Base-by-base conservation (phyloP, 2,888 invertebrate species). In the Caenorhabditis angaria region DNA sequence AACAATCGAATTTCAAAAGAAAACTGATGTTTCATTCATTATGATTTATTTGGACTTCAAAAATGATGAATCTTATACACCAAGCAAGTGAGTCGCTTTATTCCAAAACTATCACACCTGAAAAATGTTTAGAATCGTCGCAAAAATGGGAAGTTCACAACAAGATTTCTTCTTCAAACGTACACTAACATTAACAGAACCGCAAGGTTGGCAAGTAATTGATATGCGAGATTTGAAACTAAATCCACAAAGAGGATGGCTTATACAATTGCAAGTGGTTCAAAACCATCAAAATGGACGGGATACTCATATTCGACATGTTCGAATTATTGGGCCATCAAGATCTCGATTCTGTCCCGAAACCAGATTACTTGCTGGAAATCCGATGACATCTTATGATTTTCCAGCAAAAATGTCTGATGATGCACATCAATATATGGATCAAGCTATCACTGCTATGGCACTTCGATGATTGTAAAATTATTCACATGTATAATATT, bases 251-350 rank as follows among this genome's bases (percentile, higher is more conserved):
- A 91, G 96, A 82, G 95, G 97, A 20, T 97, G 95, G 87, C 95
- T 95, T 93, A 92, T 97, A 62, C 96, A 97, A 89, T 93, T 97
- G 82, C 95, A 95, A 22, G 94, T 97, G 0, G 91, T 97, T 55
- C 94, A 95, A 82, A 99, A 99, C 89, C 99, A 99, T 89, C 99
- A 99, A 88, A 99, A 97, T 89, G 99, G 99, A 3, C 90, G 99
- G 74, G 99, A 99, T 88, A 97, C 97, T 0, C 99, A 99, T 87
- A 94, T 99, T 92, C 91, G 80, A 24, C 81, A 81, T 51, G 77
- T 81, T 54, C 76, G 81, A 14, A 64, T 81, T 4, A 55, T 74
- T 25, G 78, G 80, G 0, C 81, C 81, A 0, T 54, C 70, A 10
- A 54, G 68, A 18, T 73, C 78, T 18, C 66, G 75, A 20, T 75